These are phyloP conservation scores for Eupithecia subumbrata DNA, from an alignment of 2,888 invertebrate genomes.

Conservation along the genomic window DNA sequence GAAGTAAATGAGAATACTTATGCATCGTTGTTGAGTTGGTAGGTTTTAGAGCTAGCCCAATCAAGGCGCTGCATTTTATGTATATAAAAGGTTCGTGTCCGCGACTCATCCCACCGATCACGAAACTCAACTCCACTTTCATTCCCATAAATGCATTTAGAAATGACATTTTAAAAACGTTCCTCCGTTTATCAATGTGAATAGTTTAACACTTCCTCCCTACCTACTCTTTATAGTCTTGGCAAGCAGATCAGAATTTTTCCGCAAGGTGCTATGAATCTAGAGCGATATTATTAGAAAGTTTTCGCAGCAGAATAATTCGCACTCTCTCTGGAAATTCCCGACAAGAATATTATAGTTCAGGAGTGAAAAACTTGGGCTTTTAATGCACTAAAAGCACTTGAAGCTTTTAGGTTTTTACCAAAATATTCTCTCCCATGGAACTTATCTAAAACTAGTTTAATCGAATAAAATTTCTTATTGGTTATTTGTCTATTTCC, in stretches of 20 bases:
- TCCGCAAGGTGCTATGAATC: conserved; percentile 77
- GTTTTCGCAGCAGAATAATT: conserved; percentile 69
- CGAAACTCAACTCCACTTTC: neutral
- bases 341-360: conserved; percentile 58
- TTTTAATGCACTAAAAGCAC: conserved; percentile 16
- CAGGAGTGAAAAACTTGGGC: conserved; percentile 52
- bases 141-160: neutral
- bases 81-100: neutral
- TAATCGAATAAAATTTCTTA: neutral
- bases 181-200: neutral
- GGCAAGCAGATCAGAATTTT: conserved; percentile 65
- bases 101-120: neutral
- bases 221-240: conserved; percentile 48
- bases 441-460: neutral
- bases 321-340: conserved; percentile 55
- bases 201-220: conserved; percentile 10
- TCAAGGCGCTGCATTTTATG: neutral
- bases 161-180: neutral
- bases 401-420: neutral
- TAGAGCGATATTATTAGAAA: conserved; percentile 74
- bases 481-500: no score
- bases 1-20: neutral
- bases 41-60: neutral
- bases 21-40: neutral
- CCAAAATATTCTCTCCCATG: neutral